A percentile compares a stretch with the other conserved stretches of the same genome.
Conservation (phyloP, 2,888 invertebrate genomes). For the Xestobium rufovillosum region DNA sequence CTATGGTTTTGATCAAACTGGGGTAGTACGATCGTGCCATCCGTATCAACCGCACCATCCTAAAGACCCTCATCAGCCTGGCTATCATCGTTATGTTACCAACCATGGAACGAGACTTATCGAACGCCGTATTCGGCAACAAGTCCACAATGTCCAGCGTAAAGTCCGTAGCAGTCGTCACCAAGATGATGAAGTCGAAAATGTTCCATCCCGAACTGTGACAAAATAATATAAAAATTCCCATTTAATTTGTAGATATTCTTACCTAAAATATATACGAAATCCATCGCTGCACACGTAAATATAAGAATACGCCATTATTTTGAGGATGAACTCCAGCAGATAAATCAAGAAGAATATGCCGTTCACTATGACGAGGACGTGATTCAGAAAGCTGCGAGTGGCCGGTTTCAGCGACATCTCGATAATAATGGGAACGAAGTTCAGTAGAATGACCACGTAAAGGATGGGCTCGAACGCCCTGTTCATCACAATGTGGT, state of each 20-base stretch:
- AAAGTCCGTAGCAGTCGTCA: conserved; percentile 1
- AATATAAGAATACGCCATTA: neutral
- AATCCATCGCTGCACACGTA: neutral
- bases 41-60: conserved; percentile 1
- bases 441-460: neutral
- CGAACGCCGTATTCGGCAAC: neutral
- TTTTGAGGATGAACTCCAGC: neutral
- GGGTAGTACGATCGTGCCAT: neutral
- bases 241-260: too few relatives aligned
- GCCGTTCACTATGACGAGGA: neutral
- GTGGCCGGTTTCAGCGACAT: neutral
- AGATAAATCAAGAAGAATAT: neutral
- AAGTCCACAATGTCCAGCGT: conserved; percentile 1
- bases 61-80: neutral
- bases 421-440: conserved; percentile 1
- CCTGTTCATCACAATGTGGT: neutral
- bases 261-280: neutral
- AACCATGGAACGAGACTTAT: neutral
- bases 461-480: neutral
- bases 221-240: too few relatives aligned
- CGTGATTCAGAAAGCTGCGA: neutral
- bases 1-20: neutral
- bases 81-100: neutral
- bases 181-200: neutral
- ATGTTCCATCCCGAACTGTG: neutral